Percentiles rank a stretch among this genome's conserved stretches.
Evolutionary conservation across 2,888 invertebrate species (phyloP).

Genomic region (Anthrax anthrax): DNA sequence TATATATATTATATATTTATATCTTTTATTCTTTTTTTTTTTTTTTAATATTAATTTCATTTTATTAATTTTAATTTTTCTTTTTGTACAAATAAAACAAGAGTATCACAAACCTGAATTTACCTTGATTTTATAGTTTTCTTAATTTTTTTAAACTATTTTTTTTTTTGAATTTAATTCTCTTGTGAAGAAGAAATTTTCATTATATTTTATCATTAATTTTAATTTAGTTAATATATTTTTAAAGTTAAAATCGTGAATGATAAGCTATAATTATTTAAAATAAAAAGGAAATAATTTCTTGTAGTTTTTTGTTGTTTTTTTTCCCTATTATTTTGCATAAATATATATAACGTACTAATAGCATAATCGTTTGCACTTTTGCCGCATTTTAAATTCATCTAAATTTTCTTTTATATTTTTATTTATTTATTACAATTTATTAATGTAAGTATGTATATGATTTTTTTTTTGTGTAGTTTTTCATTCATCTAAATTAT

Average conservation of each 20-base stretch:
- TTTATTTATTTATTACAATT: too few species aligned
- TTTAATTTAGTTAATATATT: background rate
- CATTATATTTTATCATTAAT: background rate
- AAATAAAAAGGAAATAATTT: background rate
- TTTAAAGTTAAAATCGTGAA: background rate
- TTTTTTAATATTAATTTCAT: background rate
- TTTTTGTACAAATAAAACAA: conserved; percentile 13
- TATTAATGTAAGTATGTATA: too few species aligned
- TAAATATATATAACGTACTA: too few species aligned
- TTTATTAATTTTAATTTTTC: background rate
- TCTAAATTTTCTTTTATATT: too few species aligned
- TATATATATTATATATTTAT: conserved; percentile 10
- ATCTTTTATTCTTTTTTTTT: background rate
- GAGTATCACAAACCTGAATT: conserved; percentile 13
- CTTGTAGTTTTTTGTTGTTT: background rate
- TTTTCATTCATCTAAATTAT: too few species aligned
- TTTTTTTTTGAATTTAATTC: background rate
- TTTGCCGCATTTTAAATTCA: too few species aligned
- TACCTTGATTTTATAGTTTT: conserved; percentile 2
- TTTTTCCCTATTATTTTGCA: too few species aligned
- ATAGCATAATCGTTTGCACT: too few species aligned
- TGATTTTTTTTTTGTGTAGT: too few species aligned
- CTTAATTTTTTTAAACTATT: background rate
- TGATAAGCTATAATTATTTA: background rate
- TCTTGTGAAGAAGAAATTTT: background rate